phyloP scores from a whole-genome alignment of 1,140 invertebrate species.

The Magallana ariakensis region DNA sequence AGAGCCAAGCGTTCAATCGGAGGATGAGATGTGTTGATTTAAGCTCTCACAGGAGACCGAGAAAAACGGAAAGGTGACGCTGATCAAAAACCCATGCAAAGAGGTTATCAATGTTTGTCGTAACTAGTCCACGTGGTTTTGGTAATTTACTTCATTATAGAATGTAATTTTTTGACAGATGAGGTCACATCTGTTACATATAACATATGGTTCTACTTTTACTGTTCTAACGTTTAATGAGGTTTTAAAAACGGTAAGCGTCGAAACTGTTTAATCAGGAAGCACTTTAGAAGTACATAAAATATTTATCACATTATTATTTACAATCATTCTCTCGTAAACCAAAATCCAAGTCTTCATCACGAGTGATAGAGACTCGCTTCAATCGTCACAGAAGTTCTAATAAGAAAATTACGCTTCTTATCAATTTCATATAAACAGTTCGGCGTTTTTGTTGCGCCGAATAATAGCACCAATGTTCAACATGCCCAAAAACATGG shows the following conservation, averaged over 20 bases:
- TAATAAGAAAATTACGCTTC: background rate
- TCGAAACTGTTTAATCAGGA: slow-evolving; percentile 1
- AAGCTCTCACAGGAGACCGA: background rate
- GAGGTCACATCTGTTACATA: slow-evolving; percentile 20
- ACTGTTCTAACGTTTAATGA: slow-evolving; percentile 20
- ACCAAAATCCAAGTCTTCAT: background rate
- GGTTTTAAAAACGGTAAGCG: background rate
- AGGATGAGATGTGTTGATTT: slow-evolving; percentile 13
- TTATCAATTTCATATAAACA: slow-evolving; percentile 1
- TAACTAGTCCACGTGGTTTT: background rate
- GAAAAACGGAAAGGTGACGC: background rate
- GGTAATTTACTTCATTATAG: slow-evolving; percentile 35
- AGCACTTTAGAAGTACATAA: slow-evolving; percentile 42
- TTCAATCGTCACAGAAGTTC: background rate
- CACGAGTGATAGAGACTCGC: background rate
- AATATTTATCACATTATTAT: slow-evolving; percentile 19
- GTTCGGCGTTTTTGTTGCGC: background rate
- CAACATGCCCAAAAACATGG: background rate
- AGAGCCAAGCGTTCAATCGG: background rate
- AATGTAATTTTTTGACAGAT: slow-evolving; percentile 28
- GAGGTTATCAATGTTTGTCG: slow-evolving; percentile 25
- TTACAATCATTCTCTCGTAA: background rate
- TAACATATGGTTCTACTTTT: slow-evolving; percentile 30
- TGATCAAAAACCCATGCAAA: slow-evolving; percentile 11
- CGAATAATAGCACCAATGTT: slow-evolving; percentile 13